phyloP scores from a whole-genome alignment of 2,113 vertebrate species.

The Aegotheles bennettii region DNA sequence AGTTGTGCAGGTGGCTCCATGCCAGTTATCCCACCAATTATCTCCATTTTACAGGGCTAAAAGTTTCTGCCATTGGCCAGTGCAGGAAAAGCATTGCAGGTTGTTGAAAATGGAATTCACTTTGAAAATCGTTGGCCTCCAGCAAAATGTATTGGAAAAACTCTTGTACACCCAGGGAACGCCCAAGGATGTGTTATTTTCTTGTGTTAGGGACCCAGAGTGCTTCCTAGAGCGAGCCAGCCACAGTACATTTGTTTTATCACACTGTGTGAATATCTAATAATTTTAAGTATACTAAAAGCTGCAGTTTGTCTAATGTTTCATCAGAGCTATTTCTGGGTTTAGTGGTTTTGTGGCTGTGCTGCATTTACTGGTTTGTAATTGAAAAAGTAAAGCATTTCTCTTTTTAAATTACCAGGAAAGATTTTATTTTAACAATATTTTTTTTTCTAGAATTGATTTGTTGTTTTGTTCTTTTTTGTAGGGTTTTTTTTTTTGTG shows the following conservation, averaged over 20 bases:
- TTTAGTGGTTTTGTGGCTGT: neutral
- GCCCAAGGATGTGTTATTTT: neutral
- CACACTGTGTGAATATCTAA: neutral
- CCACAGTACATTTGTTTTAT: neutral
- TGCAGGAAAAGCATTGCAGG: neutral
- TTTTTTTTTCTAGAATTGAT: neutral
- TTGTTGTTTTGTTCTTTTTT: neutral
- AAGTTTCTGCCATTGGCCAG: neutral
- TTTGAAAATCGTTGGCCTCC: neutral
- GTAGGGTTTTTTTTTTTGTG: too few species aligned
- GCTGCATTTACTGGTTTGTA: neutral
- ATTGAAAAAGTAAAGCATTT: neutral
- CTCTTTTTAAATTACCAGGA: neutral
- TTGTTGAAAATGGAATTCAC: neutral
- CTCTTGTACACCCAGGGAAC: neutral
- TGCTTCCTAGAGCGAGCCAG: neutral
- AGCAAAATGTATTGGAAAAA: neutral
- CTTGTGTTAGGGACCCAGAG: neutral
- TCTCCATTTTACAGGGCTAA: neutral
- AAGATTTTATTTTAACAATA: neutral
- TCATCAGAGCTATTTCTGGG: neutral
- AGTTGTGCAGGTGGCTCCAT: neutral
- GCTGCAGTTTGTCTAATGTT: neutral
- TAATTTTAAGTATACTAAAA: neutral
- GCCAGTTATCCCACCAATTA: neutral